These are phyloP conservation scores for Nomada fabriciana DNA, from an alignment of 2,888 invertebrate species.

Conservation along the genomic window DNA sequence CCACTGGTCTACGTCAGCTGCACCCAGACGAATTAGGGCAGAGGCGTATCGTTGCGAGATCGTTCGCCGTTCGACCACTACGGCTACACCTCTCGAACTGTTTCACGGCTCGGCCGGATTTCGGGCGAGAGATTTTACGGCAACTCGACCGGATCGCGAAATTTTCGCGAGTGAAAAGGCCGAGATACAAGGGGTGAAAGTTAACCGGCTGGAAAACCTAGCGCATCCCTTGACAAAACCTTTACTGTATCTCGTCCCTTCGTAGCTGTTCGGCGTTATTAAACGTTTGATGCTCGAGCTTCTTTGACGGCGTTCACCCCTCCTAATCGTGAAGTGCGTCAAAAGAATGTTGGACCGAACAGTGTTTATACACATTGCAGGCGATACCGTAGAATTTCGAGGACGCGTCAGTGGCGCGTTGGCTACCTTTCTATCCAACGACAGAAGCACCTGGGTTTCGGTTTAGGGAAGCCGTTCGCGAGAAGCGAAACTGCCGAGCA, in stretches of 20 bases:
- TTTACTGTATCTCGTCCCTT: constrained; percentile 33
- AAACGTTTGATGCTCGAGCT: constrained; percentile 32
- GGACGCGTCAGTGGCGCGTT: background rate
- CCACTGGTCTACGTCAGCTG: constrained; percentile 30
- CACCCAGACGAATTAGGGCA: background rate
- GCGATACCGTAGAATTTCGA: background rate
- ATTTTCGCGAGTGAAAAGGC: constrained; percentile 38
- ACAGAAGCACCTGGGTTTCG: background rate
- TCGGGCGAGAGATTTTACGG: constrained; percentile 45
- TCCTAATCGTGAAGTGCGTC: background rate
- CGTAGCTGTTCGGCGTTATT: constrained; percentile 30
- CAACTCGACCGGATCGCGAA: constrained; percentile 10
- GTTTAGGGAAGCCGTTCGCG: background rate
- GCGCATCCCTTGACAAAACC: constrained; percentile 29
- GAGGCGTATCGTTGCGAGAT: constrained; percentile 6
- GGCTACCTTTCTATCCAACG: background rate
- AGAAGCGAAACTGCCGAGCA: constrained; percentile 24
- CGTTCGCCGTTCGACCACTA: constrained; percentile 33
- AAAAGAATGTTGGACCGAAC: background rate
- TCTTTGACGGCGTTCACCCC: constrained; percentile 1
- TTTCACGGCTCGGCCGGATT: constrained; percentile 19
- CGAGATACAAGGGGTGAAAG: constrained; percentile 33
- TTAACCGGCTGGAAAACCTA: constrained; percentile 49
- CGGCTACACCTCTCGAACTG: constrained; percentile 12
- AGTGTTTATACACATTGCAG: too few relatives aligned